Evolutionary conservation across 2,888 invertebrate genomes (phyloP), one percentile per base, ranked within the genome.

Genomic region (Chydorus sphaericus): DNA sequence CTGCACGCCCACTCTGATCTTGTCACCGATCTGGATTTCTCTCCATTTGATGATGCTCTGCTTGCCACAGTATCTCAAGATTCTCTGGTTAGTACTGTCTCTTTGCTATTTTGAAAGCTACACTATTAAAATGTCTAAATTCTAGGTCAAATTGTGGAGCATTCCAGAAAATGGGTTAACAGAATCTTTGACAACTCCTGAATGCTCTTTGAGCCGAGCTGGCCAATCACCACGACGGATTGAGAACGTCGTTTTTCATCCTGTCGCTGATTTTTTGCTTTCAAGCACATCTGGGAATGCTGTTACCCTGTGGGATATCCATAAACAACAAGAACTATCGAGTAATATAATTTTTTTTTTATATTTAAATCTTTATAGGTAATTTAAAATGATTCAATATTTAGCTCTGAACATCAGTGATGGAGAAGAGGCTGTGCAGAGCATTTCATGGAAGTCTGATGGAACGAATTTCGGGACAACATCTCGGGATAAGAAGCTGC

Each of bases 11-110:
- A 89, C 71, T 78, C 85, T 54, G 94, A 93, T 65, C 87, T 90
- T 49, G 88, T 94, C 36, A 91, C 91, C 37, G 94, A 93, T 69
- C 83, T 94, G 79, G 86, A 87, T 64, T 94, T 96, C 69, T 92
- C 93, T 30, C 93, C 93, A 7, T 94, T 93, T 71, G 90, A 93
- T 68, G 92, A 93, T 74, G 88, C 89, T 36, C 74, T 93, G 49
- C 73, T 96, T 63, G 83, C 90, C 30, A 94, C 94, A 33, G 89
- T 91, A 49, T 71, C 74, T 23, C 67, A 70, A 54, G 75, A 75
- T 62, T 87, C 86, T 64, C 74, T 85, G 71, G 85, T 82, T 67
- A n/a, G n/a, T n/a, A n/a, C n/a, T n/a, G n/a, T n/a, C n/a, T n/a
- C n/a, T n/a, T n/a, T n/a, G n/a, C n/a, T n/a, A n/a, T n/a, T n/a